Evolutionary conservation across 2,113 vertebrate species (phyloP), one percentile per base, ranked within the genome.

Genomic region (Cyprinodon tularosa): DNA sequence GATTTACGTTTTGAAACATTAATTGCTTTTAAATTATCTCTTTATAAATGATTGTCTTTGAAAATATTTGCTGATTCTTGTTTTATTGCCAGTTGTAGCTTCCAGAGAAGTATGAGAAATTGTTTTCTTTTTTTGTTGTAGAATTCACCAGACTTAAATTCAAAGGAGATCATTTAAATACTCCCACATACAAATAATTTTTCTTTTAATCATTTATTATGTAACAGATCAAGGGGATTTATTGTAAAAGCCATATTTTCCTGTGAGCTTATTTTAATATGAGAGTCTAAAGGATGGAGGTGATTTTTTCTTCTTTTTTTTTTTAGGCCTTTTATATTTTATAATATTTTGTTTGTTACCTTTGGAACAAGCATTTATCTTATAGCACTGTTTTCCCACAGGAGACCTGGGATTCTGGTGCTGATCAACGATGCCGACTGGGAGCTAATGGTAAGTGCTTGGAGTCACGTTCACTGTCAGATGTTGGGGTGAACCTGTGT

Each of bases 381-480:
- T 62, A 77, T 79, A 74, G 66, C 12, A 45, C 14, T 85, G 62
- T 83, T 68, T 86, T 86, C 91, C 89, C 89, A 81, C 94, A 99
- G 97, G 96, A 96, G 97, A 81, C 98, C 98, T 3, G 98, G 98
- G 71, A 99, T 99, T 82, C 93, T 99, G 87, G 97, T 99, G 87
- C 96, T 99, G 82, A 94, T 99, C 94, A 99, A 99, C 11, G 96
- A 99, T 36, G 95, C 97, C 77, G 98, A 99, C 94, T 99, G 97
- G 98, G 97, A 99, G 50, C 93, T 99, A 84, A 97, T 99, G 98
- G 98, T 99, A 91, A 96, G 96, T 93, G 74, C 38, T 85, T 74
- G 68, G 75, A 92, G 79, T 59, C 74, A 73, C 53, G 76, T 77
- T 80, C 72, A 84, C 68, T 85, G 82, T 85, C 82, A 80, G 62